Conservation (phyloP, 2,113 vertebrate genomes). For the Zapornia atra region DNA sequence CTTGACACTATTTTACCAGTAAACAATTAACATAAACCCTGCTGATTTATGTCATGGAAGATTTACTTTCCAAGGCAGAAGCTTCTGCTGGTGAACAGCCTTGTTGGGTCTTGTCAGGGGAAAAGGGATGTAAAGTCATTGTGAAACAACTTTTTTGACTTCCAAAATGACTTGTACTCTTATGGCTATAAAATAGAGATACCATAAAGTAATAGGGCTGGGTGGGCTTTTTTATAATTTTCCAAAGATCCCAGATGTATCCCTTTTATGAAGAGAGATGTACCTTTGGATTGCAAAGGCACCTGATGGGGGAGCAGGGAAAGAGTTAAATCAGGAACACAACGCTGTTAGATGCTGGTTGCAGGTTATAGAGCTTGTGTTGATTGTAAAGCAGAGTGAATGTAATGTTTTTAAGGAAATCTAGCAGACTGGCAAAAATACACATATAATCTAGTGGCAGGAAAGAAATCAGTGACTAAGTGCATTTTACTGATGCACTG, state of each 20-base stretch:
- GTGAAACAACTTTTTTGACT: not conserved
- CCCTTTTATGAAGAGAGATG: not conserved
- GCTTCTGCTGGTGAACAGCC: not conserved
- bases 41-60: not conserved
- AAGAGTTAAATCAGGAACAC: not conserved
- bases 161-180: not conserved
- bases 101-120: not conserved
- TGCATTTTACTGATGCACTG: not conserved
- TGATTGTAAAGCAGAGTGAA: not conserved
- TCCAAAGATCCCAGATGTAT: not conserved
- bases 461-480: not conserved
- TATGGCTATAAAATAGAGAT: not conserved
- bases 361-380: not conserved
- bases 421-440: not conserved
- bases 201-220: not conserved
- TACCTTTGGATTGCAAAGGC: not conserved
- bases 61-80: not conserved
- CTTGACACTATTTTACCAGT: not conserved
- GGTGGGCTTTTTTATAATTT: not conserved
- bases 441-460: not conserved
- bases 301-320: not conserved
- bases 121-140: not conserved
- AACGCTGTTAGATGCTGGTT: not conserved
- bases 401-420: not conserved
- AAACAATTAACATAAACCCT: not conserved